A percentile compares a stretch with the other conserved stretches of the same genome.
Evolutionary conservation across 2,888 invertebrate genomes (phyloP).

Genomic region (Muschampia plurimacula): DNA sequence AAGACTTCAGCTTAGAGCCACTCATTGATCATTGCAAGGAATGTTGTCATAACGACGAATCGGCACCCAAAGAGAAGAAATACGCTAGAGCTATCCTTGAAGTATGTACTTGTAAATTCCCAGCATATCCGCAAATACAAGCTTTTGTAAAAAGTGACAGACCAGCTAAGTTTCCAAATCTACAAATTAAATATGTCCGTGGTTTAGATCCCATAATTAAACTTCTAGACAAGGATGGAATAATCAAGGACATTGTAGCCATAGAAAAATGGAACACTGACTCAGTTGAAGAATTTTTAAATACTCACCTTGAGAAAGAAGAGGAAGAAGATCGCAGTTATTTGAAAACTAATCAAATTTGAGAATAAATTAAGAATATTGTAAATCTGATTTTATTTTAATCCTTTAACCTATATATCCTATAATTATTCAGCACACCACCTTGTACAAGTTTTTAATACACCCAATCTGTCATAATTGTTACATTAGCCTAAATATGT

Average conservation of each 20-base stretch:
- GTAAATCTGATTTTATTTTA: neutral
- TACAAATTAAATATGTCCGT: constrained; percentile 96
- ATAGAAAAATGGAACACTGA: constrained; percentile 99
- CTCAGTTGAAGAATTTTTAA: constrained; percentile 98
- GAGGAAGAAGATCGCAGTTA: constrained; percentile 84
- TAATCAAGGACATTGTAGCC: constrained; percentile 94
- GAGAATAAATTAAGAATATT: constrained; percentile 58
- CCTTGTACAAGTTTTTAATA: neutral
- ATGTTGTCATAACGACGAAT: constrained; percentile 92
- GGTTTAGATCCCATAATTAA: constrained; percentile 98
- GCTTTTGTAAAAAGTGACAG: constrained; percentile 98
- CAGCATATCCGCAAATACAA: constrained; percentile 98
- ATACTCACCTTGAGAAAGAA: constrained; percentile 91
- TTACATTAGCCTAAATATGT: too few relatives aligned
- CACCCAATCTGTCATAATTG: neutral
- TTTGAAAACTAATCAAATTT: constrained; percentile 85
- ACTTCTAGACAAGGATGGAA: constrained; percentile 93
- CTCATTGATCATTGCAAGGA: constrained; percentile 90
- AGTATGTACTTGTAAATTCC: constrained; percentile 99
- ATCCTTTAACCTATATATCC: neutral
- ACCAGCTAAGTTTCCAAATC: constrained; percentile 95
- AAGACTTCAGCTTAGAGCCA: constrained; percentile 89
- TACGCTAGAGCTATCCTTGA: constrained; percentile 97
- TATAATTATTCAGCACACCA: neutral
- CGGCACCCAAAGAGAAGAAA: constrained; percentile 88